phyloP scores from a whole-genome alignment of 2,113 vertebrate genomes.

The Ochotona princeps region DNA sequence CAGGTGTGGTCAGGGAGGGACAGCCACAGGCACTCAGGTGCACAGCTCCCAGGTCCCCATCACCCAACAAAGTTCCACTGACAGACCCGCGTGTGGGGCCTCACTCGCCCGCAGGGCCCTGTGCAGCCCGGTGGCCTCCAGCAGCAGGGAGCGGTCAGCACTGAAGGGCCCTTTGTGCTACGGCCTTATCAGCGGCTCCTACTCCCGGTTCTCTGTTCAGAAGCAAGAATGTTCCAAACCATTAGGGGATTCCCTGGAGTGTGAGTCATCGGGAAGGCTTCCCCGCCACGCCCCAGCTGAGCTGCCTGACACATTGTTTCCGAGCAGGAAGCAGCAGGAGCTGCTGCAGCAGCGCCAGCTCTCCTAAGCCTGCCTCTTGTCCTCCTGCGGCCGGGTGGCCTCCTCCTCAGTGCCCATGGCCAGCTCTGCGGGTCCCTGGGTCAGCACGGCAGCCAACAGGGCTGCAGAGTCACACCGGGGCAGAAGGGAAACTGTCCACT shows the following conservation, averaged over 20 bases:
- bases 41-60: too few species aligned
- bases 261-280: conserved; percentile 94
- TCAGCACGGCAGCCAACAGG: too few species aligned
- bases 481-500: too few species aligned
- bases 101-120: too few species aligned
- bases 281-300: conserved; percentile 87
- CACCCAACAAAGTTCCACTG: too few species aligned
- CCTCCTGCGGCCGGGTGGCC: background rate
- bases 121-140: background rate
- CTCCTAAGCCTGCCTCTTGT: background rate
- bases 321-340: background rate
- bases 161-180: conserved; percentile 82
- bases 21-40: too few species aligned
- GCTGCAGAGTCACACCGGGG: too few species aligned
- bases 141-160: background rate
- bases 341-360: background rate
- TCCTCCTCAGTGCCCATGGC: background rate
- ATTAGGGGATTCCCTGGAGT: conserved; percentile 95
- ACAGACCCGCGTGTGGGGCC: too few species aligned
- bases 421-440: too few species aligned
- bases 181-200: conserved; percentile 81
- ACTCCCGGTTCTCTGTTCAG: conserved; percentile 84
- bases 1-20: too few species aligned
- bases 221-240: conserved; percentile 93
- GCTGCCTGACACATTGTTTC: background rate